Evolutionary conservation across 2,113 vertebrate genomes (phyloP).

Genomic region (Chascanopsetta lugubris): DNA sequence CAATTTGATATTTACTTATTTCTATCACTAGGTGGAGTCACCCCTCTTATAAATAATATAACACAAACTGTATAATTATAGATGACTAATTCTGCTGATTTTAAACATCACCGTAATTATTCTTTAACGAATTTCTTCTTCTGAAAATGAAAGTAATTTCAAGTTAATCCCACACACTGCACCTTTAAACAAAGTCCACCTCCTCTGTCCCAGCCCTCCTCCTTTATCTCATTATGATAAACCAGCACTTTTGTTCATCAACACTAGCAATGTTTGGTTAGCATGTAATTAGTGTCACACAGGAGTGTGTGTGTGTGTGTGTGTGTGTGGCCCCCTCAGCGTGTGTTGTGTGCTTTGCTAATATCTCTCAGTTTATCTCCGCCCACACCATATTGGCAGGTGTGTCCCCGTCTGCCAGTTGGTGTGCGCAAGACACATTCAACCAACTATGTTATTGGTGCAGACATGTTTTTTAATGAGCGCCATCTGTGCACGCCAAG

Average conservation of each 20-base stretch:
- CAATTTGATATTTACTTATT: no score
- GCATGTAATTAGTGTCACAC: constrained; percentile 43
- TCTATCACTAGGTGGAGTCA: no score
- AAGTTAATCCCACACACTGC: no score
- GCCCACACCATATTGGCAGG: constrained; percentile 61
- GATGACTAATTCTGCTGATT: no score
- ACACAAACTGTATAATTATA: no score
- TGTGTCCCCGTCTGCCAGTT: constrained; percentile 52
- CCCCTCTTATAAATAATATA: no score
- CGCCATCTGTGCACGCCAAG: constrained; percentile 74
- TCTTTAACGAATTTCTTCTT: no score
- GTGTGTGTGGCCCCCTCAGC: not conserved
- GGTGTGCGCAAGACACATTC: constrained; percentile 46
- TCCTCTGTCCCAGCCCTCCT: not conserved
- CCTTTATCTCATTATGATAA: constrained; percentile 4
- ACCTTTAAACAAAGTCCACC: no score
- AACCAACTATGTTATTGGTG: constrained; percentile 65
- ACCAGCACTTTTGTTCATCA: not conserved
- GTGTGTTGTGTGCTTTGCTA: constrained; percentile 27
- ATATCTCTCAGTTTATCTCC: constrained; percentile 58
- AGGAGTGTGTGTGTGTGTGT: constrained; percentile 3
- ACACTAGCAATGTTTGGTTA: constrained; percentile 31
- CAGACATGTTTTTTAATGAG: constrained; percentile 73
- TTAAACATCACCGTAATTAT: no score
- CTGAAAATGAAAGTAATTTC: no score